Evolutionary conservation across 2,888 invertebrate genomes (phyloP), one percentile per base, ranked within the genome.

Genomic region (Sicus ferrugineus): DNA sequence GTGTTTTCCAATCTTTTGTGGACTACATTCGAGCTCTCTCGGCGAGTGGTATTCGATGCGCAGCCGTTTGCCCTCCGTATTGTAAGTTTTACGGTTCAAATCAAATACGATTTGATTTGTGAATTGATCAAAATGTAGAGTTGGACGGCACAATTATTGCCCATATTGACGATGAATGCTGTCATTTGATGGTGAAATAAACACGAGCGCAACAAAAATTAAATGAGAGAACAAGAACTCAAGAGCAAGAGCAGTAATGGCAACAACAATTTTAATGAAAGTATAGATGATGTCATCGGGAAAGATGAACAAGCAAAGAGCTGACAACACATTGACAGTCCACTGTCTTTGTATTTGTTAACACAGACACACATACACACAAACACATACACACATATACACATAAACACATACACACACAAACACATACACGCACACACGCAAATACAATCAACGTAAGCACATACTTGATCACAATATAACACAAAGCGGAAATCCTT

Each of bases 401-500:
- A 62, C n/a, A 26, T 28, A 31, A 7, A 34, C 34, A 34, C 42
- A 42, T n/a, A 42, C 42, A 42, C 38, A 42, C 31, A 7, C 23
- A 26, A 38, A 61, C 42, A 61, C 19, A 31, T 0, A 6, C 16
- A 58, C 7, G 0, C 23, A 14, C 23, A 9, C 11, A 61, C 5
- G n/a, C 31, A 11, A 2, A 52, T n/a, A 4, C 11, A 23, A 59
- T 21, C 6, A 38, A n/a, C 34, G 23, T 34, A 42, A 42, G 61
- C 11, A 42, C 34, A 61, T 42, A 34, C 23, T 56, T 16, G n/a
- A 16, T n/a, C 14, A 42, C 16, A 42, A 42, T 42, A 42, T 16
- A 61, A 38, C 42, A 61, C 16, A 61, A 61, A 61, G 23, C 61
- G 61, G 61, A 61, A 61, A 61, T 61, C 61, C 61, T 61, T 61